Evolutionary conservation across 2,113 vertebrate genomes (phyloP).

Genomic region (Pachypanchax playfairii): DNA sequence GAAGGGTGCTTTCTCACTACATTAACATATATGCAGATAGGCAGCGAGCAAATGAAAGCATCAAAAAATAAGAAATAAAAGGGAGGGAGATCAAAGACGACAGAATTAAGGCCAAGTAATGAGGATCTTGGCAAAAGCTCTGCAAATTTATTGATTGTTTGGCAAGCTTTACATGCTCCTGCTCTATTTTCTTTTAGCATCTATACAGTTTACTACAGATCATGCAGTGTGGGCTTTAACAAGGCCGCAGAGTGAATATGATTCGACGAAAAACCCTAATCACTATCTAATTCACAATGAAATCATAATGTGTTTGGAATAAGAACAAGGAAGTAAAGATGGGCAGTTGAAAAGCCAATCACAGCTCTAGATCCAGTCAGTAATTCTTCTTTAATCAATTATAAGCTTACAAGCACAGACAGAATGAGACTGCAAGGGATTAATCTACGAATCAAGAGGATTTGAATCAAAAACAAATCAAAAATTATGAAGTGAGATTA

Average conservation of each 20-base stretch:
- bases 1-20: constrained; percentile 56
- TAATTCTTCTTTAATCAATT: constrained; percentile 66
- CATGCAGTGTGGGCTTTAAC: constrained; percentile 51
- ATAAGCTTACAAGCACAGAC: constrained; percentile 46
- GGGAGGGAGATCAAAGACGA: constrained; percentile 70
- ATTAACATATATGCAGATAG: constrained; percentile 74
- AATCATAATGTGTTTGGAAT: constrained; percentile 73
- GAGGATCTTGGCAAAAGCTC: constrained; percentile 77
- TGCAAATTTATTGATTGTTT: constrained; percentile 80
- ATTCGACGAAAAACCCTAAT: constrained; percentile 70
- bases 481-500: constrained; percentile 17
- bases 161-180: constrained; percentile 64
- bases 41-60: constrained; percentile 66
- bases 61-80: too few relatives aligned
- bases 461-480: constrained; percentile 25
- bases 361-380: constrained; percentile 51
- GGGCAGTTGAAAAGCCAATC: constrained; percentile 56
- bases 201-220: constrained; percentile 50
- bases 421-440: constrained; percentile 23
- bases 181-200: constrained; percentile 58
- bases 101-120: constrained; percentile 77
- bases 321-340: constrained; percentile 53
- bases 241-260: constrained; percentile 19
- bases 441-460: constrained; percentile 18
- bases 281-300: constrained; percentile 77